Evolutionary conservation across 2,888 invertebrate genomes (phyloP).

Genomic region (Diadegma fenestrale): DNA sequence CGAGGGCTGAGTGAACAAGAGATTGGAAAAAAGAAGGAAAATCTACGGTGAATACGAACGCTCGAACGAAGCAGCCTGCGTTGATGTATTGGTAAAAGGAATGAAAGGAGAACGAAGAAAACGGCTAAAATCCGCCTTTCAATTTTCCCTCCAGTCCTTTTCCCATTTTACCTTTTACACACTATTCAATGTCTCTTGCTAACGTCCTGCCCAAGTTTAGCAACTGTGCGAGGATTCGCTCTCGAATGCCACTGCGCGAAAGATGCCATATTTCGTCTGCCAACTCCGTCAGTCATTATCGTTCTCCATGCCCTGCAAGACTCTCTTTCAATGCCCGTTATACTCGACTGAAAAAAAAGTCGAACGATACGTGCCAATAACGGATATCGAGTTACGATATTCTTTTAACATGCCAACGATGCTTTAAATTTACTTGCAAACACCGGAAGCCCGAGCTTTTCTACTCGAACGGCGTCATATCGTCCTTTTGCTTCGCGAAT

Average conservation of each 20-base stretch:
- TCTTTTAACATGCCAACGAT: constrained; percentile 28
- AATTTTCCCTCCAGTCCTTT: constrained; percentile 74
- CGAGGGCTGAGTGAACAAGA: constrained; percentile 48
- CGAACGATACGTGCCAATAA: constrained; percentile 35
- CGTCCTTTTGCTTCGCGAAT: constrained; percentile 73
- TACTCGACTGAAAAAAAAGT: constrained; percentile 8
- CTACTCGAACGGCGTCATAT: constrained; percentile 36
- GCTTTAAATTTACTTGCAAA: constrained; percentile 38
- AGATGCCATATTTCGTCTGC: constrained; percentile 26
- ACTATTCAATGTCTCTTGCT: constrained; percentile 8
- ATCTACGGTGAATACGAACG: constrained; percentile 2
- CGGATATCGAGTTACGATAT: constrained; percentile 52
- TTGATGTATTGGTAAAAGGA: constrained; percentile 44
- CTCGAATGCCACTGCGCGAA: not conserved
- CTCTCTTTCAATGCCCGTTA: not conserved
- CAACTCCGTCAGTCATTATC: constrained; percentile 37
- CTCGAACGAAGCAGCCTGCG: constrained; percentile 59
- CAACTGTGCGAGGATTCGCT: constrained; percentile 5
- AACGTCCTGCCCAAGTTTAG: constrained; percentile 5
- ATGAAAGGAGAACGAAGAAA: constrained; percentile 66
- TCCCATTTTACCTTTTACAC: constrained; percentile 75
- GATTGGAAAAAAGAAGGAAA: not conserved
- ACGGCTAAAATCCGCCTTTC: constrained; percentile 76
- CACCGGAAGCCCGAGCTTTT: constrained; percentile 28
- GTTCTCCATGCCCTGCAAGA: not conserved